Evolutionary conservation across 2,113 vertebrate species (phyloP).

Genomic region (Laticauda laticaudata): DNA sequence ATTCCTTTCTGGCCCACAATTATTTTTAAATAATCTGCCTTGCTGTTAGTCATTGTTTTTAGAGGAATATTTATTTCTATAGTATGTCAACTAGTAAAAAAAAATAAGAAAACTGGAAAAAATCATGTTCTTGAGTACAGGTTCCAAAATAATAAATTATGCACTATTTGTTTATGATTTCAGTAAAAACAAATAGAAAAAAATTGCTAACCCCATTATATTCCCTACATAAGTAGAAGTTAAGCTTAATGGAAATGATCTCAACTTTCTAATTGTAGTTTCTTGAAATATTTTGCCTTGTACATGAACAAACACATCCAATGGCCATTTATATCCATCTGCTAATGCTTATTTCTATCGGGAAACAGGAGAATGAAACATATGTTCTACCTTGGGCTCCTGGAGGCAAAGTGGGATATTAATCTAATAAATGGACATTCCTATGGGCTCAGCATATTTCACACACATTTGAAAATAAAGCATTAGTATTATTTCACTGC

Average conservation of each 20-base stretch:
- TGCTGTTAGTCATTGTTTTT: background rate
- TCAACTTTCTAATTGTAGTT: background rate
- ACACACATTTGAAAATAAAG: background rate
- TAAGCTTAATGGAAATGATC: background rate
- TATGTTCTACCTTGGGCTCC: background rate
- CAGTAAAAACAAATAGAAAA: background rate
- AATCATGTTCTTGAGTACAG: background rate
- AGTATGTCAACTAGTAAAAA: background rate
- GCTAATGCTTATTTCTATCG: background rate
- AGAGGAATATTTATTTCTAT: background rate
- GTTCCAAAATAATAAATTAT: background rate
- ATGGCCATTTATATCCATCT: background rate
- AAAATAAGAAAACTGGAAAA: background rate
- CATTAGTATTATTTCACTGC: background rate
- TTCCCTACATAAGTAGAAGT: background rate
- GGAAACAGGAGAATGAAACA: background rate
- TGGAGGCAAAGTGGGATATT: background rate
- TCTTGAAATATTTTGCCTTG: background rate
- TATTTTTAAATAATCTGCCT: background rate
- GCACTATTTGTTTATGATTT: background rate
- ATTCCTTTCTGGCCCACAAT: background rate
- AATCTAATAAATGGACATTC: background rate
- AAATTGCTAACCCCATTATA: background rate
- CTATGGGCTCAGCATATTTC: background rate
- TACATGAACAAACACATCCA: background rate